phyloP scores from a whole-genome alignment of 2,888 invertebrate species.

The Entomobrya proxima region DNA sequence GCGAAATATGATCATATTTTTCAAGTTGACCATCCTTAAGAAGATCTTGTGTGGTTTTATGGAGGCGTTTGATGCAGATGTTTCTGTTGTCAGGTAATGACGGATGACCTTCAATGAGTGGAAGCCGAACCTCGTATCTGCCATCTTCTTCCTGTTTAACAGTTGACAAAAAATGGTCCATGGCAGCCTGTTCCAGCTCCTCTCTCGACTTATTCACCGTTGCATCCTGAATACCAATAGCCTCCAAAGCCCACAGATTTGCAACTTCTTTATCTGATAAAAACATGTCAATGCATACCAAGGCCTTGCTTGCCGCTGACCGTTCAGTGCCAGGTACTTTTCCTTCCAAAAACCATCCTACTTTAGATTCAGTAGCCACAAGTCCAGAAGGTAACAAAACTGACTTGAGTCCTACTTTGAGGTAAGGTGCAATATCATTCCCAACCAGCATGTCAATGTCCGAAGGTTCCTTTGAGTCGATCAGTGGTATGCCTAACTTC shows the following conservation, averaged over 20 bases:
- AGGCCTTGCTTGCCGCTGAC: background rate
- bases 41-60: background rate
- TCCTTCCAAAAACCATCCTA: constrained; percentile 12
- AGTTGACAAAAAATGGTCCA: constrained; percentile 29
- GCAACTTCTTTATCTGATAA: background rate
- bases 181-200: constrained; percentile 20
- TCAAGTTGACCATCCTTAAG: background rate
- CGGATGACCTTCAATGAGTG: background rate
- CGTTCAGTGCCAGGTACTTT: background rate
- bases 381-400: background rate
- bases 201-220: constrained; percentile 53
- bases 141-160: constrained; percentile 71
- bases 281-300: background rate
- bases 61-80: background rate
- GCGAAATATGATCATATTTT: background rate
- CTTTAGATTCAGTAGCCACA: background rate
- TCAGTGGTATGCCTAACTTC: background rate
- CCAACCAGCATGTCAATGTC: constrained; percentile 9
- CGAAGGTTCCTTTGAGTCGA: background rate
- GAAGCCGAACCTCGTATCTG: background rate
- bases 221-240: constrained; percentile 52
- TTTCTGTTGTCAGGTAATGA: background rate
- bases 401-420: background rate
- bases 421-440: background rate
- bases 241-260: constrained; percentile 60